phyloP scores from a whole-genome alignment of 2,113 vertebrate species.

The Crocuta crocuta region DNA sequence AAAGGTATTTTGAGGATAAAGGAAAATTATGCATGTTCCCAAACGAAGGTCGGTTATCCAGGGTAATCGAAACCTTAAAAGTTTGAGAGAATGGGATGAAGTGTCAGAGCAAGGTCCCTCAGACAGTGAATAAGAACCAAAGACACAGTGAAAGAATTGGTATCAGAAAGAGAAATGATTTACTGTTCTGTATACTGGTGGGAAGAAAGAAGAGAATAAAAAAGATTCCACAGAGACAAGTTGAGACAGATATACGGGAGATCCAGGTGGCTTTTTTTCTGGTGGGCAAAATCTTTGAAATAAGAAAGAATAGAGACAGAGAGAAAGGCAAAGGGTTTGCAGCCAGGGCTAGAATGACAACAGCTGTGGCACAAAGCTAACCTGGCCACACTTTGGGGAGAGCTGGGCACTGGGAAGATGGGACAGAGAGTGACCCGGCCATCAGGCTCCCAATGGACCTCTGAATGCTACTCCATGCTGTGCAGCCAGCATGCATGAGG shows the following conservation, averaged over 20 bases:
- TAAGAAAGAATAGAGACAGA: background rate
- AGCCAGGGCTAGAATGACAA: background rate
- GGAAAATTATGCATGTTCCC: conserved; percentile 26
- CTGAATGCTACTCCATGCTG: rapidly evolving
- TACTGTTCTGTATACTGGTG: background rate
- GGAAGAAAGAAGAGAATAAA: background rate
- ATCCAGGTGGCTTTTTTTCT: background rate
- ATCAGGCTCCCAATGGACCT: background rate
- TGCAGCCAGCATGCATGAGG: too few species aligned
- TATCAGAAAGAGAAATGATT: background rate
- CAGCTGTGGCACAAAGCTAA: too few species aligned
- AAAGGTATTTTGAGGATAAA: conserved; percentile 39
- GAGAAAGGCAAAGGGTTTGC: background rate
- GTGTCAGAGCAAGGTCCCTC: background rate
- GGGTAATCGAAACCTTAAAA: conserved; percentile 40
- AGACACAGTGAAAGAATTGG: background rate
- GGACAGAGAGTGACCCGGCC: background rate
- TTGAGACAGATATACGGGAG: background rate
- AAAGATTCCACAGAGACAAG: background rate
- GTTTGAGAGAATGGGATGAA: conserved; percentile 33
- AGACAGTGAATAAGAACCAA: background rate
- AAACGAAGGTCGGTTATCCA: background rate
- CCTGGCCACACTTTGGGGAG: background rate
- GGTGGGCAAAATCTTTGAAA: background rate
- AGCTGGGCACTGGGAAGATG: rapidly evolving